Conservation (phyloP, 2,797 vertebrate genomes). For the Anabas testudineus region DNA sequence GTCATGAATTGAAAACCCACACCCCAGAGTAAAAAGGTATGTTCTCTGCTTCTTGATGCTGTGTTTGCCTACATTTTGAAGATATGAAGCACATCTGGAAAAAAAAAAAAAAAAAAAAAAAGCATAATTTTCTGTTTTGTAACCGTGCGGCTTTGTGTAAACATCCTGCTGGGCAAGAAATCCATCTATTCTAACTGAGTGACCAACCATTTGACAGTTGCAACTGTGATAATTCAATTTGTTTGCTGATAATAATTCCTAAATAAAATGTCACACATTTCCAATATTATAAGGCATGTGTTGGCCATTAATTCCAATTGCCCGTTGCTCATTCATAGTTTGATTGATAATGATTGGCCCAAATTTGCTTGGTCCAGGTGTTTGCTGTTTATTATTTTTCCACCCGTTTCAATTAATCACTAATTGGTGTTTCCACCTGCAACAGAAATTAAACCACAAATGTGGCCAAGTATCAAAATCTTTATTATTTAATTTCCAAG, state of each 20-base stretch:
- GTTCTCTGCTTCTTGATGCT: background rate
- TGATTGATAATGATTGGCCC: slow-evolving; percentile 86
- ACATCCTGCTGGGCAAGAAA: slow-evolving; percentile 30
- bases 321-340: slow-evolving; percentile 67
- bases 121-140: background rate
- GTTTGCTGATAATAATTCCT: slow-evolving; percentile 53
- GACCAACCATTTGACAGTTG: slow-evolving; percentile 41
- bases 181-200: slow-evolving; percentile 46
- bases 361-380: slow-evolving; percentile 84
- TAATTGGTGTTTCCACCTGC: slow-evolving; percentile 87
- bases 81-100: background rate
- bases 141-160: slow-evolving; percentile 4
- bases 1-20: background rate
- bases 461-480: slow-evolving; percentile 53
- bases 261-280: slow-evolving; percentile 58
- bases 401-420: slow-evolving; percentile 84
- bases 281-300: slow-evolving; percentile 15
- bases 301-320: slow-evolving; percentile 55
- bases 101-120: slow-evolving; percentile 19
- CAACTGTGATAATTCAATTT: slow-evolving; percentile 58
- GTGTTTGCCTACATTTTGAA: background rate
- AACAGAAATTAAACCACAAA: slow-evolving; percentile 69
- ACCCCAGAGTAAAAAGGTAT: background rate
- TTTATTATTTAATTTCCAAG: background rate
- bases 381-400: slow-evolving; percentile 81